Percentiles rank a stretch among this genome's conserved stretches.
These are phyloP conservation scores for Acanthacorydalis orientalis DNA, from an alignment of 2,888 invertebrate genomes.

Conservation along the genomic window DNA sequence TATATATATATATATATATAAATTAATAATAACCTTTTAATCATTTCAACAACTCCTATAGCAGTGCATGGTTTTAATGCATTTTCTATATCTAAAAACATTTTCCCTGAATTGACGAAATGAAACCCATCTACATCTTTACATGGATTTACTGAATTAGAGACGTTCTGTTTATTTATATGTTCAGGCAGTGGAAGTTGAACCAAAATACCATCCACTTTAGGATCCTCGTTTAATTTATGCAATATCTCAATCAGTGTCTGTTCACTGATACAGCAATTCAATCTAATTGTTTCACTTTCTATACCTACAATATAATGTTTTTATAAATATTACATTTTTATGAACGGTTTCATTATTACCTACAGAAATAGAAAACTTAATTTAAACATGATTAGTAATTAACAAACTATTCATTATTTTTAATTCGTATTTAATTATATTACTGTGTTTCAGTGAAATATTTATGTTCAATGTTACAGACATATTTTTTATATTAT, in stretches of 20 bases:
- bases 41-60: slow-evolving; percentile 51
- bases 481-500: no score
- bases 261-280: slow-evolving; percentile 40
- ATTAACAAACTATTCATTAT: no score
- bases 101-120: slow-evolving; percentile 62
- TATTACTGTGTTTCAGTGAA: no score
- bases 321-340: background rate
- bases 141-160: slow-evolving; percentile 58
- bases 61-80: slow-evolving; percentile 68
- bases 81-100: slow-evolving; percentile 49
- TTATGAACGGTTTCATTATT: background rate
- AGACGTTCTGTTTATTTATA: slow-evolving; percentile 58
- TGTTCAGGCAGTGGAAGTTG: slow-evolving; percentile 68
- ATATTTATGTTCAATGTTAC: no score
- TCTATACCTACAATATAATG: slow-evolving; percentile 31
- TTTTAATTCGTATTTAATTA: no score
- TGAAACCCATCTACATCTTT: slow-evolving; percentile 93
- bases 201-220: slow-evolving; percentile 68
- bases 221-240: slow-evolving; percentile 45
- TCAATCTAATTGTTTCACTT: slow-evolving; percentile 47
- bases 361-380: no score
- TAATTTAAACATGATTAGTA: no score
- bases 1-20: no score
- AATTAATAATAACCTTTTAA: slow-evolving; percentile 32
- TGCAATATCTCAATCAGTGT: slow-evolving; percentile 48